Conservation (phyloP, 2,888 invertebrate genomes). For the Meta bourneti region DNA sequence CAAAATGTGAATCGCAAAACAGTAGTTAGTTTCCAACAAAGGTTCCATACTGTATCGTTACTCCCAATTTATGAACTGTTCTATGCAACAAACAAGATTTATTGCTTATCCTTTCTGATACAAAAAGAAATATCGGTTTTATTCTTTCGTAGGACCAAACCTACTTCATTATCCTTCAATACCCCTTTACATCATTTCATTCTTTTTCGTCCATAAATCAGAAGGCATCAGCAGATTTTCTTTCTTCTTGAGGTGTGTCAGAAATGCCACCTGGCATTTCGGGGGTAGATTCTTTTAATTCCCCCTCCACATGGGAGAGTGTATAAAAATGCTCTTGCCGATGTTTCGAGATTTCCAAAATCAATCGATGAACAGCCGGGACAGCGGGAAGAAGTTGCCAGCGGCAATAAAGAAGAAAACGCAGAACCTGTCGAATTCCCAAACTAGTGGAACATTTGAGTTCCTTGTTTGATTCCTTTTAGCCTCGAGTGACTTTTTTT, state of each 20-base stretch:
- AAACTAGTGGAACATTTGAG: constrained; percentile 11
- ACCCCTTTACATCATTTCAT: too few species aligned
- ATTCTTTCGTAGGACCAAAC: too few species aligned
- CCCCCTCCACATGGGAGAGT: not conserved
- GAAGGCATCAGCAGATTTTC: not conserved
- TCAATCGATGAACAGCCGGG: not conserved
- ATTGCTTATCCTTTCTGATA: too few species aligned
- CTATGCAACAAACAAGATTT: too few species aligned
- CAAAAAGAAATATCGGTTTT: too few species aligned
- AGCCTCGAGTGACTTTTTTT: not conserved
- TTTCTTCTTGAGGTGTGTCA: not conserved
- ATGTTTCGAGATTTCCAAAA: constrained; percentile 5
- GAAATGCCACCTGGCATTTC: not conserved
- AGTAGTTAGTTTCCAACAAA: too few species aligned
- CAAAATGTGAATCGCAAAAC: too few species aligned
- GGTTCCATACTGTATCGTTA: too few species aligned
- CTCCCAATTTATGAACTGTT: too few species aligned
- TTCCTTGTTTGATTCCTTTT: constrained; percentile 9
- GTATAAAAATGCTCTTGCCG: not conserved
- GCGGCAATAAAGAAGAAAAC: not conserved
- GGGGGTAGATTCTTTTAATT: not conserved
- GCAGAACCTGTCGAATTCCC: not conserved
- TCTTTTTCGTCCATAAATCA: too few species aligned
- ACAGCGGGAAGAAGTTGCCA: not conserved
- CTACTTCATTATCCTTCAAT: too few species aligned